Evolutionary conservation across 2,888 invertebrate species (phyloP), one percentile per base, ranked within the genome.

Genomic region (Acronicta alni): DNA sequence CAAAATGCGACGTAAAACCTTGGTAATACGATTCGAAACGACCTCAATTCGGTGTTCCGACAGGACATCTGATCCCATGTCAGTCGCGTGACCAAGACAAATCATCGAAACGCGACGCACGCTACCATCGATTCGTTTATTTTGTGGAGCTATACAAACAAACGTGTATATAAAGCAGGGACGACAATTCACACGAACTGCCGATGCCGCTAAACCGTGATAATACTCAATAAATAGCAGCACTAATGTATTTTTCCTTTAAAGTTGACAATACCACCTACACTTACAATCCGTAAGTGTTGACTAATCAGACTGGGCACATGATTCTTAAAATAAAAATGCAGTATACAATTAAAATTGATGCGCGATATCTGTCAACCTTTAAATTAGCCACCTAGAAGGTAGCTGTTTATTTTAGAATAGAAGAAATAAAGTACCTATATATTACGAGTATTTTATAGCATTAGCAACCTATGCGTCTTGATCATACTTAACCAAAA

Each of bases 51-150:
- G 47, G 48, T 56, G 54, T 72, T 67, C 54, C 53, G 62, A 59
- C 59, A 57, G 67, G 65, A 67, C 52, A 65, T 67, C 61, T 49
- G 44, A 20, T 41, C 55, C 58, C 54, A 55, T 65, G 67, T 63
- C 63, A 70, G 54, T 78, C 46, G 77, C 77, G 76, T 81, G 81
- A 79, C 72, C 73, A 74, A 75, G 69, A 82, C 74, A 71, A 75
- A 75, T 81, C 72, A 69, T 72, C 48, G 57, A 51, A 54, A 61
- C 55, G 43, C 61, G 44, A 41, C 55, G 32, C 52, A 59, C 45
- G 56, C 53, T 35, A 61, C 78, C 73, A 77, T 67, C 64, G 56
- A 73, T 80, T 61, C 43, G 41, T 69, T 65, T 64, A 61, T 72
- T 75, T 72, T 71, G 46, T 53, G 32, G 41, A 39, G 30, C 47